A percentile compares a stretch with the other conserved stretches of the same genome.
These are phyloP conservation scores for Corynorhinus townsendii DNA, from an alignment of 2,113 vertebrate genomes.

Conservation along the genomic window DNA sequence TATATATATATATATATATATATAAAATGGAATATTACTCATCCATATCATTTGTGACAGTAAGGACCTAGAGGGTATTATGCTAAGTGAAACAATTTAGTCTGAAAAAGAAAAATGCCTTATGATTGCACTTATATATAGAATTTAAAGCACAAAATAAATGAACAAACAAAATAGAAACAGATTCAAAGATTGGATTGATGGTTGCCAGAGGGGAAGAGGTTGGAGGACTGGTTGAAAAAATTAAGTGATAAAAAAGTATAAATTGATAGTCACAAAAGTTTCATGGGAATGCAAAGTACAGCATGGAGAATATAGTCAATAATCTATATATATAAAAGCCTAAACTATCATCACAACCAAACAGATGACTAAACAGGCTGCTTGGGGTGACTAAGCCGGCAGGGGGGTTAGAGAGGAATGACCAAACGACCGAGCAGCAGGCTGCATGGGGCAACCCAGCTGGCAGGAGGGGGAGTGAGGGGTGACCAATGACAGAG, in stretches of 20 bases:
- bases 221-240: neutral
- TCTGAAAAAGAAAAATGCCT: neutral
- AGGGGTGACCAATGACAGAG: too few species aligned
- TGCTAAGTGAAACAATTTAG: neutral
- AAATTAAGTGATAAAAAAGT: neutral
- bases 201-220: neutral
- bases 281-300: neutral
- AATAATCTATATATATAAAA: neutral
- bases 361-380: too few species aligned
- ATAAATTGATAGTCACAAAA: neutral
- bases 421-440: too few species aligned
- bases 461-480: too few species aligned
- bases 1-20: neutral
- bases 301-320: neutral
- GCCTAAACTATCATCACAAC: too few species aligned
- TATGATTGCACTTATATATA: neutral
- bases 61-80: neutral
- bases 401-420: too few species aligned
- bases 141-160: neutral
- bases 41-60: neutral
- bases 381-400: too few species aligned
- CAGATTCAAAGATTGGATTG: neutral
- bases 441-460: too few species aligned
- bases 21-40: neutral
- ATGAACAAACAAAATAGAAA: neutral